phyloP scores from a whole-genome alignment of 2,888 invertebrate species.

The Drosophila melanocephala region DNA sequence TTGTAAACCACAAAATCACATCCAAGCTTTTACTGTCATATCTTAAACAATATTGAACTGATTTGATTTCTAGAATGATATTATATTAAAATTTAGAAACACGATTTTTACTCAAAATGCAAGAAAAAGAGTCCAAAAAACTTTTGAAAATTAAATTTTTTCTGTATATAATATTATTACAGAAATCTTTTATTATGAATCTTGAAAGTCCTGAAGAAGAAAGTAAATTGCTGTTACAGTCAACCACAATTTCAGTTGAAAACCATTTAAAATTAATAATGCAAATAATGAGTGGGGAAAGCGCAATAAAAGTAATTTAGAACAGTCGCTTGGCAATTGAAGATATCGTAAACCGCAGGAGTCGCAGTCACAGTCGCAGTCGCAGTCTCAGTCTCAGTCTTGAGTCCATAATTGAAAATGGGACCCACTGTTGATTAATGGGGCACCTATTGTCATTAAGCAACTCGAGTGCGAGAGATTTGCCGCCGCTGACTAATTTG shows the following conservation, averaged over 20 bases:
- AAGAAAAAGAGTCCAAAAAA: neutral
- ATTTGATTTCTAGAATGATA: neutral
- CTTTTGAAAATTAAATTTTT: neutral
- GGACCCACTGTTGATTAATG: slow-evolving; percentile 47
- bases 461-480: slow-evolving; percentile 36
- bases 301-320: slow-evolving; percentile 9
- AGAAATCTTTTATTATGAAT: neutral
- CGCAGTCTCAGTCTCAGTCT: neutral
- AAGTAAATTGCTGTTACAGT: neutral
- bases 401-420: neutral
- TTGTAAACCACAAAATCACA: neutral
- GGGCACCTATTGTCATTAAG: slow-evolving; percentile 51
- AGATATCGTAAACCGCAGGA: slow-evolving; percentile 35
- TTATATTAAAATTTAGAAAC: neutral
- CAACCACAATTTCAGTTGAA: slow-evolving; percentile 8
- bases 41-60: neutral
- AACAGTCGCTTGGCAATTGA: slow-evolving; percentile 16
- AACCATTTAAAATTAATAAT: slow-evolving; percentile 15
- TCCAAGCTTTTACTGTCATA: neutral
- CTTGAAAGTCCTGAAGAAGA: neutral
- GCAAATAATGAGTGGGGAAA: slow-evolving; percentile 13
- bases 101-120: neutral
- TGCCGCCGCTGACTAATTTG: slow-evolving; percentile 56
- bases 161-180: neutral
- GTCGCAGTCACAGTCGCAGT: neutral